Conservation (phyloP, 2,113 vertebrate species). For the Crocuta crocuta region DNA sequence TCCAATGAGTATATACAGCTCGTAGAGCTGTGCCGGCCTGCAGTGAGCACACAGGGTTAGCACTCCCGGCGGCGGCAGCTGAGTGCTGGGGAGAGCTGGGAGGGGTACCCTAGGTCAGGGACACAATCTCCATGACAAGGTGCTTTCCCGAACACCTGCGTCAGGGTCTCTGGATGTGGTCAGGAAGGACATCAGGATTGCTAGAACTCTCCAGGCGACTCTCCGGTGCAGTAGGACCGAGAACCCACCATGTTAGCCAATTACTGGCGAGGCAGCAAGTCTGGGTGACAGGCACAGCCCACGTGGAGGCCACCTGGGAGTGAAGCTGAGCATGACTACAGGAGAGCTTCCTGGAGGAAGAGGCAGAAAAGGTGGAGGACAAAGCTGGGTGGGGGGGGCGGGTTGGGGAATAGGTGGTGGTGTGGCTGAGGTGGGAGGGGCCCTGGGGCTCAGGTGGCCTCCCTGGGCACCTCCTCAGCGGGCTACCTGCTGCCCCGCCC, state of each 20-base stretch:
- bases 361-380: neutral
- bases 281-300: too few species aligned
- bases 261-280: neutral
- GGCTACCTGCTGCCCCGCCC: neutral
- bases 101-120: neutral
- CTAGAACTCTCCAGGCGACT: neutral
- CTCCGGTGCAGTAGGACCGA: neutral
- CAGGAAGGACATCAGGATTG: neutral
- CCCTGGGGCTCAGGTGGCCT: neutral
- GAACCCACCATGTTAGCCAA: neutral
- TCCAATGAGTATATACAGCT: neutral
- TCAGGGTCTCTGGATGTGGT: neutral
- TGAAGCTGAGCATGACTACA: neutral
- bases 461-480: neutral
- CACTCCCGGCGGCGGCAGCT: accelerated
- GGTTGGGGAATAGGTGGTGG: accelerated
- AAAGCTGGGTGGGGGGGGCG: neutral
- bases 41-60: neutral
- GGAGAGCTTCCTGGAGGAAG: neutral
- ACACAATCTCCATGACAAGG: neutral
- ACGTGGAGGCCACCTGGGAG: accelerated
- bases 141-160: too few species aligned
- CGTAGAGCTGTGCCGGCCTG: accelerated
- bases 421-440: neutral
- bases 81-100: neutral